These are phyloP conservation scores for Neosilurus mollespiculum DNA, from an alignment of 2,797 vertebrate genomes.

Conservation along the genomic window DNA sequence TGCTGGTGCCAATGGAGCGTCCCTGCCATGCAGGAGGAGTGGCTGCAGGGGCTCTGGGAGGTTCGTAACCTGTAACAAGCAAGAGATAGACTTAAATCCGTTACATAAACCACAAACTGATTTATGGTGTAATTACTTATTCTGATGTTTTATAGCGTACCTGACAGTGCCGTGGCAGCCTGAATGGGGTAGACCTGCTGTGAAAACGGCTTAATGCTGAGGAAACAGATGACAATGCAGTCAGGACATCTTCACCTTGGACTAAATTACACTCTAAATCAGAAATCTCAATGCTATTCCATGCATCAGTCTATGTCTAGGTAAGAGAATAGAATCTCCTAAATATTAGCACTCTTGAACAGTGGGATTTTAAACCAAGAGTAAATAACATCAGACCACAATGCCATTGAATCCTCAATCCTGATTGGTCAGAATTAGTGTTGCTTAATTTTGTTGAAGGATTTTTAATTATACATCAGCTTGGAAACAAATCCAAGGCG, in stretches of 20 bases:
- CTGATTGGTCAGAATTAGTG: neutral
- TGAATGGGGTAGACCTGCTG: slow-evolving; percentile 94
- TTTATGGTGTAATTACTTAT: neutral
- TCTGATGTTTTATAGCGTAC: slow-evolving; percentile 66
- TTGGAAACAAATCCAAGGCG: neutral
- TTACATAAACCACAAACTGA: neutral
- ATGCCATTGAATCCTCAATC: neutral
- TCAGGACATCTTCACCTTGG: neutral
- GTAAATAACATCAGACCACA: neutral
- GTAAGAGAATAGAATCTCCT: neutral
- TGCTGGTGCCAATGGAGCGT: slow-evolving; percentile 94
- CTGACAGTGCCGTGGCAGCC: slow-evolving; percentile 92
- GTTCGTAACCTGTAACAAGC: slow-evolving; percentile 46
- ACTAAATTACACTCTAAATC: neutral
- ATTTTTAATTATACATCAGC: neutral
- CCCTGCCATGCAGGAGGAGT: slow-evolving; percentile 94
- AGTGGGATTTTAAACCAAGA: neutral
- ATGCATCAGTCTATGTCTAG: neutral
- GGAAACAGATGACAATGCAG: slow-evolving; percentile 32
- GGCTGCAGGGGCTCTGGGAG: slow-evolving; percentile 81
- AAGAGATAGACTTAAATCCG: neutral
- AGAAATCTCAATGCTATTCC: neutral
- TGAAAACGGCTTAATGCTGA: slow-evolving; percentile 93
- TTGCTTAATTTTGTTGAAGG: neutral
- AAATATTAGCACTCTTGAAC: neutral